phyloP scores from a whole-genome alignment of 2,888 invertebrate genomes.

The Drosophila histrio region DNA sequence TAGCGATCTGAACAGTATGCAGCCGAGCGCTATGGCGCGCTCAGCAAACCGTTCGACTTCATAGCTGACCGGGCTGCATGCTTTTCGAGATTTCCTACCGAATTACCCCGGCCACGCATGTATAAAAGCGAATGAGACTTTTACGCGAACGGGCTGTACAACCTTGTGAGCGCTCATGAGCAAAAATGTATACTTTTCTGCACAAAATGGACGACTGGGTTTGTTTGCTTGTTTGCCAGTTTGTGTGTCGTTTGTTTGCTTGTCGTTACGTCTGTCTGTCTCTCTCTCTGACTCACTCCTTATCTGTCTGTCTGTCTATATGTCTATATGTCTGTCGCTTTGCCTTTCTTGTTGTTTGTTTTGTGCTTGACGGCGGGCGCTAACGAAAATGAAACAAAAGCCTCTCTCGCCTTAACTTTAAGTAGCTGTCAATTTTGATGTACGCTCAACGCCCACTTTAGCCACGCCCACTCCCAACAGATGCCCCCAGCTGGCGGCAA shows the following conservation, averaged over 20 bases:
- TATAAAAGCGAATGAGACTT: too few relatives aligned
- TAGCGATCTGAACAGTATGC: too few relatives aligned
- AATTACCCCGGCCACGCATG: too few relatives aligned
- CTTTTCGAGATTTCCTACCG: too few relatives aligned
- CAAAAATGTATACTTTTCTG: too few relatives aligned
- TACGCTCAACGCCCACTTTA: slow-evolving; percentile 1
- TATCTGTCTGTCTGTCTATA: slow-evolving; percentile 13
- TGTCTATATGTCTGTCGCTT: slow-evolving; percentile 32
- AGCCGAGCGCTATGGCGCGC: too few relatives aligned
- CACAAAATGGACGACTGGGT: too few relatives aligned
- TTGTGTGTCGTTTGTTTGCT: slow-evolving; percentile 50
- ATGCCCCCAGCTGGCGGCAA: not conserved
- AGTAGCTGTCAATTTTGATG: slow-evolving; percentile 75
- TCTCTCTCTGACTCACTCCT: slow-evolving; percentile 16
- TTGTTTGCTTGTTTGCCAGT: slow-evolving; percentile 52
- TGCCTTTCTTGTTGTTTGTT: slow-evolving; percentile 48
- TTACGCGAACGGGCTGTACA: too few relatives aligned
- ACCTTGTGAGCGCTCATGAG: too few relatives aligned
- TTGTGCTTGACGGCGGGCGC: slow-evolving; percentile 49
- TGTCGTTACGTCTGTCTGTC: slow-evolving; percentile 31
- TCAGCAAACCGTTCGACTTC: too few relatives aligned
- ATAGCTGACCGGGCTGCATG: too few relatives aligned
- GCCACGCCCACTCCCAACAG: not conserved
- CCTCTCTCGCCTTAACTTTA: slow-evolving; percentile 36
- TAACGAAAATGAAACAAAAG: slow-evolving; percentile 47